phyloP scores from a whole-genome alignment of 2,888 invertebrate genomes.

The Acholoe squamosa region DNA sequence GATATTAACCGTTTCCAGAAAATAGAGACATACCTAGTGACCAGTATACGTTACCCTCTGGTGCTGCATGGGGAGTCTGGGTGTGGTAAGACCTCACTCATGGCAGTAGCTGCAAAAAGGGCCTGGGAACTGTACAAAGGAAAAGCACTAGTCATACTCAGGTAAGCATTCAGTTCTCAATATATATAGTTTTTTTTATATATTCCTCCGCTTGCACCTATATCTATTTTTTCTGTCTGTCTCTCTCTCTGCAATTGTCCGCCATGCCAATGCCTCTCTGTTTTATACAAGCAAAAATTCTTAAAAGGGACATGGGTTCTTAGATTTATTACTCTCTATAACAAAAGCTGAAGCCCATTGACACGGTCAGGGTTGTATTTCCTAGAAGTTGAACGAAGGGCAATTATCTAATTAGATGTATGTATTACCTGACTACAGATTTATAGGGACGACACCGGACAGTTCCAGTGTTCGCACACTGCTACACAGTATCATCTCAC shows the following conservation, averaged over 20 bases:
- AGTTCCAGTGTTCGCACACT: conserved; percentile 71
- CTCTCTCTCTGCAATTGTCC: no score
- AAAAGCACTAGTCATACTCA: conserved; percentile 35
- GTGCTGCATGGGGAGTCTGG: conserved; percentile 91
- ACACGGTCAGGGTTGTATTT: no score
- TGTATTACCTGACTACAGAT: conserved; percentile 72
- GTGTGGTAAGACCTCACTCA: conserved; percentile 91
- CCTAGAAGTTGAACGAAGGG: no score
- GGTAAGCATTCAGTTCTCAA: conserved; percentile 6
- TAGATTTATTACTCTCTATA: no score
- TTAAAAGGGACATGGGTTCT: no score
- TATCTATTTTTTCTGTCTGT: no score
- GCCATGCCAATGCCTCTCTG: no score
- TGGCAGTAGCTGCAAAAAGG: conserved; percentile 87
- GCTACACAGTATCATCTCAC: conserved; percentile 69
- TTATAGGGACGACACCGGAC: conserved; percentile 77
- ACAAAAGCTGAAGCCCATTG: no score
- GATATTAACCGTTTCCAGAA: no score
- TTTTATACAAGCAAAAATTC: no score
- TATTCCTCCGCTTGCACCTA: not conserved
- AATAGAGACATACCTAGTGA: conserved; percentile 71
- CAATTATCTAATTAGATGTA: no score
- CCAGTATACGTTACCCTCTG: conserved; percentile 85
- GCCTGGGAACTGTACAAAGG: conserved; percentile 66
- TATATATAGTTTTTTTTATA: not conserved